Percentiles rank a stretch among this genome's conserved stretches.
These are phyloP conservation scores for Aphis gossypii DNA, from an alignment of 1,140 invertebrate genomes.

Conservation along the genomic window DNA sequence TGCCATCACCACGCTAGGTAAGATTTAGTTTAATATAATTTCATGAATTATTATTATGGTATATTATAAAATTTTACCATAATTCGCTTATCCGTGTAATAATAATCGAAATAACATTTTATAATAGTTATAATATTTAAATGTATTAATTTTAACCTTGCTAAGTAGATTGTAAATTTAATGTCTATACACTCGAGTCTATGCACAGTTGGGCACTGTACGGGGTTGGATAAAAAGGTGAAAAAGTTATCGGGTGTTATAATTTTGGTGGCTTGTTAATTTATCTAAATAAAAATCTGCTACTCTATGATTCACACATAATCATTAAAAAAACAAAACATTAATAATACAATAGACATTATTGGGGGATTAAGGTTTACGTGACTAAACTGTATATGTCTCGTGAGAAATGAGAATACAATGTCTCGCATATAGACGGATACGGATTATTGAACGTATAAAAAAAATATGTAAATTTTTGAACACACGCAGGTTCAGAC, in stretches of 20 bases:
- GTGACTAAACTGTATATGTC: not conserved
- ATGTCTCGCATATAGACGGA: not conserved
- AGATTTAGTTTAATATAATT: not conserved
- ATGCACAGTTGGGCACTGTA: not conserved
- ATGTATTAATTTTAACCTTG: not conserved
- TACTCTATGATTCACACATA: not conserved
- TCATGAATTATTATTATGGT: not conserved
- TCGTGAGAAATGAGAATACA: not conserved
- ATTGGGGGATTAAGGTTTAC: not conserved
- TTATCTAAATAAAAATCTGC: not conserved
- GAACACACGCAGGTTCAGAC: slow-evolving; percentile 20
- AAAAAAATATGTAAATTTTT: not conserved
- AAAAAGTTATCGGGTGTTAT: not conserved
- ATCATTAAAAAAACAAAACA: not conserved
- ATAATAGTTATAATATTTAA: not conserved
- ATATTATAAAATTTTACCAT: not conserved
- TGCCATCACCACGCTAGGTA: not conserved
- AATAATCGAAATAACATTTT: not conserved
- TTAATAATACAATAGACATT: not conserved
- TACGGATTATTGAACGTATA: not conserved
- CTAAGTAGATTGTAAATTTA: not conserved
- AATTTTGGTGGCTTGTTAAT: not conserved
- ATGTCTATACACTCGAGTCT: not conserved
- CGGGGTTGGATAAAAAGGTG: not conserved
- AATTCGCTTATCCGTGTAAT: not conserved